These are phyloP conservation scores for Drosophila antonietae DNA, from an alignment of 2,888 invertebrate species.

Conservation along the genomic window DNA sequence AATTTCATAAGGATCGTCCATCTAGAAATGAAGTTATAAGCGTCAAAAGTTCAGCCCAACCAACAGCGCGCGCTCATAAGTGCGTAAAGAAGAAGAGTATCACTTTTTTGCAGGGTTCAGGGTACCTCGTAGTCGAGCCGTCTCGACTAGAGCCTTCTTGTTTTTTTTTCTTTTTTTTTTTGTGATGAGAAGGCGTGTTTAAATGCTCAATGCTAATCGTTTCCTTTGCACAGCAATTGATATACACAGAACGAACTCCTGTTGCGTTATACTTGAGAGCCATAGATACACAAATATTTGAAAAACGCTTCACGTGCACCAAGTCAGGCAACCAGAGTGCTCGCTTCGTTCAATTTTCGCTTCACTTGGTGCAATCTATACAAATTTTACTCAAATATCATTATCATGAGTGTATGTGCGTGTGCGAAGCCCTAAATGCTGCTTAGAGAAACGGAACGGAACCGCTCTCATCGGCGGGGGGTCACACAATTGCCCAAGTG, in stretches of 20 bases:
- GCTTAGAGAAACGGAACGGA: slow-evolving; percentile 24
- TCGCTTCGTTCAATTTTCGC: slow-evolving; percentile 56
- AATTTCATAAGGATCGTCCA: too few relatives aligned
- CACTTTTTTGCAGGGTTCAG: too few relatives aligned
- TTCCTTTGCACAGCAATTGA: slow-evolving; percentile 57
- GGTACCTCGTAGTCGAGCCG: too few relatives aligned
- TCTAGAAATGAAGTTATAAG: too few relatives aligned
- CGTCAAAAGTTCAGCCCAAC: too few relatives aligned
- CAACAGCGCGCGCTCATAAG: too few relatives aligned
- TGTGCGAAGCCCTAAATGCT: slow-evolving; percentile 23
- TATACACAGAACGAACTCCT: slow-evolving; percentile 50
- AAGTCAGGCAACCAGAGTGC: slow-evolving; percentile 30
- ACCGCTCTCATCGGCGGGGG: slow-evolving; percentile 68
- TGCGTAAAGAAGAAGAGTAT: too few relatives aligned
- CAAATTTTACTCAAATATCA: slow-evolving; percentile 65
- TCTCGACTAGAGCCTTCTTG: not conserved
- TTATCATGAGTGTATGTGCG: slow-evolving; percentile 23
- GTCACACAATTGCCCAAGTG: slow-evolving; percentile 55
- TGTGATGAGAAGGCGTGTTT: slow-evolving; percentile 19
- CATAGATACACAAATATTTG: slow-evolving; percentile 19
- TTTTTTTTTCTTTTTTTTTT: not conserved
- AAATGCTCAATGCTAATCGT: slow-evolving; percentile 71
- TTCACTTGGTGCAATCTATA: slow-evolving; percentile 50
- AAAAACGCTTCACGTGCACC: slow-evolving; percentile 59
- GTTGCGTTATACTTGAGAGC: slow-evolving; percentile 57